phyloP scores from a whole-genome alignment of 1,140 invertebrate species.

The Aphis craccivora region DNA sequence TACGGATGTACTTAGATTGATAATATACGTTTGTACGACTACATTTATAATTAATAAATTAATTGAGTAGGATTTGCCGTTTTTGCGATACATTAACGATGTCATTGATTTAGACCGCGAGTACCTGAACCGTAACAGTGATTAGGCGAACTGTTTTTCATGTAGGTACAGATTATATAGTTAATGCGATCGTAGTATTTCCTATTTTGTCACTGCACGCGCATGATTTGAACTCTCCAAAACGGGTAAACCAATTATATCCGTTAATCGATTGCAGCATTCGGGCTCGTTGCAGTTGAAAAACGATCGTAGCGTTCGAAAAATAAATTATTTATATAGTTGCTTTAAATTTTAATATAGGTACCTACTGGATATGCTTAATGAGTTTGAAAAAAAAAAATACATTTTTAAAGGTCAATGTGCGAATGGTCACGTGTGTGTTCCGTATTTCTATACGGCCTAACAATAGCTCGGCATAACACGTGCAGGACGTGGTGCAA shows the following conservation, averaged over 20 bases:
- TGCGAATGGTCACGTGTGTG: constrained; percentile 28
- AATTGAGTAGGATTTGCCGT: neutral
- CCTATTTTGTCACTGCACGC: constrained; percentile 9
- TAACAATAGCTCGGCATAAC: constrained; percentile 29
- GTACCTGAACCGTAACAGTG: neutral
- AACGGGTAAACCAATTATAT: neutral
- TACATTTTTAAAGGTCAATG: constrained; percentile 34
- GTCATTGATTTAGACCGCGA: neutral
- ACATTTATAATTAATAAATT: neutral
- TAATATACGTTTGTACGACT: neutral
- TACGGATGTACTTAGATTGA: neutral
- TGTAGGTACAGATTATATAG: too few relatives aligned
- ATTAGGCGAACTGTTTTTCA: neutral
- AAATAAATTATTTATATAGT: neutral
- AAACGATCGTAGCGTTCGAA: neutral
- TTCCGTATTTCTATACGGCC: neutral
- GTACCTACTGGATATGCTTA: neutral
- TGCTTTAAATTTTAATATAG: neutral
- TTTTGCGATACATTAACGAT: neutral
- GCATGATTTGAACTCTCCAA: constrained; percentile 9
- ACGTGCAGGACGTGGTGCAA: constrained; percentile 24
- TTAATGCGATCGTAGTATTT: neutral
- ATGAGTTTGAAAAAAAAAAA: constrained; percentile 30
- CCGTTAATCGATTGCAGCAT: neutral
- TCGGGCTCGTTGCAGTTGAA: neutral